A percentile compares a stretch with the other conserved stretches of the same genome.
phyloP scores from a whole-genome alignment of 2,888 invertebrate genomes.

The Drosophila flavopinicola region DNA sequence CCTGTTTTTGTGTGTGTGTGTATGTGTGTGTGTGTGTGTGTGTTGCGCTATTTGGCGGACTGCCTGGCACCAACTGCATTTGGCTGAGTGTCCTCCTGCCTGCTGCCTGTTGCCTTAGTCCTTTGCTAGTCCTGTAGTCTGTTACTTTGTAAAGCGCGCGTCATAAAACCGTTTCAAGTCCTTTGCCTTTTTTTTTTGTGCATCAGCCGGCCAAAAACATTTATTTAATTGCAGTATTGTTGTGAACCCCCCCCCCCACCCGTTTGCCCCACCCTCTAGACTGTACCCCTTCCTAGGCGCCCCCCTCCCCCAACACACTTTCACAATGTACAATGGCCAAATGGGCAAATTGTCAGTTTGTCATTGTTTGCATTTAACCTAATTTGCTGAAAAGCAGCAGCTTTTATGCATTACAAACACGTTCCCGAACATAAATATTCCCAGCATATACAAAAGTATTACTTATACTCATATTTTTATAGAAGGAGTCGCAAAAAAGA shows the following conservation, averaged over 20 bases:
- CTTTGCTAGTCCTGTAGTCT: slow-evolving; percentile 4
- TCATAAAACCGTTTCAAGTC: slow-evolving; percentile 58
- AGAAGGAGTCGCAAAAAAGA: too few relatives aligned
- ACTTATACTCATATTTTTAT: slow-evolving; percentile 1
- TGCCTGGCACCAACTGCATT: slow-evolving; percentile 71
- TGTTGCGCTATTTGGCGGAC: slow-evolving; percentile 52
- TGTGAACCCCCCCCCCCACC: slow-evolving; percentile 10
- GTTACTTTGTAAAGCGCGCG: slow-evolving; percentile 36
- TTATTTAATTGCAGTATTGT: slow-evolving; percentile 65
- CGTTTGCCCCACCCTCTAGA: too few relatives aligned
- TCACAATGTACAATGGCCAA: slow-evolving; percentile 17
- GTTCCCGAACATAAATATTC: slow-evolving; percentile 47
- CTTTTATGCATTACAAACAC: slow-evolving; percentile 67
- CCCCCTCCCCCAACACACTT: too few relatives aligned
- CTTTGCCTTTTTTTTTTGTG: slow-evolving; percentile 48
- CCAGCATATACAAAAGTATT: slow-evolving; percentile 30
- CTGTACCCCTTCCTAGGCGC: neutral
- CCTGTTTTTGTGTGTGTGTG: too few relatives aligned
- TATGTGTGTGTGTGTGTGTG: too few relatives aligned
- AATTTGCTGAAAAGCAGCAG: slow-evolving; percentile 54
- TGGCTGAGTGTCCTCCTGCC: slow-evolving; percentile 25
- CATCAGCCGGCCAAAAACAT: slow-evolving; percentile 59
- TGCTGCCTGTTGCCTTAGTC: slow-evolving; percentile 7
- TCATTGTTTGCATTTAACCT: slow-evolving; percentile 65
- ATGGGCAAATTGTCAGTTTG: slow-evolving; percentile 57